Evolutionary conservation across 2,113 vertebrate species (phyloP).

Genomic region (Ia io): DNA sequence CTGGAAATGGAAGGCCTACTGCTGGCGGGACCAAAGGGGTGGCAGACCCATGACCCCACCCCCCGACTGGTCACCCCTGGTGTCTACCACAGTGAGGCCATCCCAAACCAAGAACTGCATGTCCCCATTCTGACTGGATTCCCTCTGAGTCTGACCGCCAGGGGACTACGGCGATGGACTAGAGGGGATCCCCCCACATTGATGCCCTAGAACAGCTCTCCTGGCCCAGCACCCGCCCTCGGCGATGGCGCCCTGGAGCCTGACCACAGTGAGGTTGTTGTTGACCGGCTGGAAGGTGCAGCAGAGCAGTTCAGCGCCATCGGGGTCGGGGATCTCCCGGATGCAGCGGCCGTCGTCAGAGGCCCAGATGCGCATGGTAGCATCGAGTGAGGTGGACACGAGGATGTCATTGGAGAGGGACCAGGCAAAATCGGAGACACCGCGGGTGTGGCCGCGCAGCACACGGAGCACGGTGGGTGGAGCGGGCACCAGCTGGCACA

Average conservation of each 20-base stretch:
- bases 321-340: constrained; percentile 91
- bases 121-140: not conserved
- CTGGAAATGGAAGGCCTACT: constrained; percentile 77
- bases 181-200: not conserved
- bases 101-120: not conserved
- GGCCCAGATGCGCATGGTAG: constrained; percentile 94
- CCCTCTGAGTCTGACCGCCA: not conserved
- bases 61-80: not conserved
- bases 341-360: constrained; percentile 93
- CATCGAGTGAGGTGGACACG: constrained; percentile 92
- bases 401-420: constrained; percentile 97
- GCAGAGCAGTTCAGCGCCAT: constrained; percentile 92
- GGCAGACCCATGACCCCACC: not conserved
- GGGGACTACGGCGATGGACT: not conserved
- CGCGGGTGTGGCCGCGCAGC: constrained; percentile 89
- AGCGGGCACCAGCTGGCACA: constrained; percentile 91
- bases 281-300: constrained; percentile 97
- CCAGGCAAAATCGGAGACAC: constrained; percentile 95
- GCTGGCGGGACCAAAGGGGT: constrained; percentile 53
- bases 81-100: not conserved
- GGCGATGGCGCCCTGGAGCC: not conserved
- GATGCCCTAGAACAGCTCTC: not conserved
- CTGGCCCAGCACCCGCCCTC: not conserved
- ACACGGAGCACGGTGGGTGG: constrained; percentile 90
- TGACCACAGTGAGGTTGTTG: constrained; percentile 96